Conservation (phyloP, 2,888 invertebrate species). For the Mimas tiliae region DNA sequence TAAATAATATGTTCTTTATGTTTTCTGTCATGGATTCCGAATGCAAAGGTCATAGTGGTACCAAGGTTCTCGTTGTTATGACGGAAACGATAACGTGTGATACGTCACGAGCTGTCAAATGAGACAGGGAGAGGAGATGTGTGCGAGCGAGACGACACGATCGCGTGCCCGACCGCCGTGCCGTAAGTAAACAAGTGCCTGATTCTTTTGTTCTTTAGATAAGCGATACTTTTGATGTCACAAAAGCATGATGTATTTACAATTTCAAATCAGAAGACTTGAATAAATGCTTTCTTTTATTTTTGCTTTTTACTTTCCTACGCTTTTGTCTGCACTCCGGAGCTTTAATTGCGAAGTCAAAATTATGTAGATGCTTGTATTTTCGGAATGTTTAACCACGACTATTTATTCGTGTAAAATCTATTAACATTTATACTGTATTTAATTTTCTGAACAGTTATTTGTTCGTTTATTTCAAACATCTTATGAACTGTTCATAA, state of each 20-base stretch:
- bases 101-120: conserved; percentile 74
- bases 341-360: conserved; percentile 2
- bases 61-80: conserved; percentile 38
- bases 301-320: conserved; percentile 26
- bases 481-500: too few relatives aligned
- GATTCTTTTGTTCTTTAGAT: conserved; percentile 24
- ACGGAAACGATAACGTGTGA: conserved; percentile 47
- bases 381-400: neutral
- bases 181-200: conserved; percentile 47
- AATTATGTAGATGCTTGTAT: neutral
- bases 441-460: too few relatives aligned
- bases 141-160: conserved; percentile 40
- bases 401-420: neutral
- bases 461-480: too few relatives aligned
- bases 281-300: conserved; percentile 28
- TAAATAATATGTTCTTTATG: conserved; percentile 19
- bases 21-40: conserved; percentile 18
- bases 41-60: conserved; percentile 34
- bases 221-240: conserved; percentile 35
- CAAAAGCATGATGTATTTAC: conserved; percentile 30
- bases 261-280: conserved; percentile 25
- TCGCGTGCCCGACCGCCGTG: conserved; percentile 39
- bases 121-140: conserved; percentile 61
- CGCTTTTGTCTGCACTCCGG: conserved; percentile 8
- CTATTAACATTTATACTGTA: too few relatives aligned